A percentile compares a stretch with the other conserved stretches of the same genome.
Conservation (phyloP, 2,888 invertebrate species). For the Lydus trimaculatus region DNA sequence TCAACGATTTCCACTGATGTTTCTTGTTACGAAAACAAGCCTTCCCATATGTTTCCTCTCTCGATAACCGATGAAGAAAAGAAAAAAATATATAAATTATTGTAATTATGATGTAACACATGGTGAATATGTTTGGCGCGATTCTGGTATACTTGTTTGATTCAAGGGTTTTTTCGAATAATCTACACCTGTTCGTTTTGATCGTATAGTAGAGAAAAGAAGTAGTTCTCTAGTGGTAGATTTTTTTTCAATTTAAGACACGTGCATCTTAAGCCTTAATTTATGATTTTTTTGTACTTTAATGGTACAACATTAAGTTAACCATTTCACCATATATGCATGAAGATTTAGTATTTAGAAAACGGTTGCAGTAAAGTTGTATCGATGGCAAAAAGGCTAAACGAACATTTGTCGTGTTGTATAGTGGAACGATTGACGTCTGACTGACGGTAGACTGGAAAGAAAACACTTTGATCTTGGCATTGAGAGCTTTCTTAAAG, state of each 20-base stretch:
- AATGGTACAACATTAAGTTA: background rate
- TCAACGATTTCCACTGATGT: constrained; percentile 45
- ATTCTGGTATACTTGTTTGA: constrained; percentile 34
- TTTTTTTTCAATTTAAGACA: background rate
- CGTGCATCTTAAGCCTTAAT: background rate
- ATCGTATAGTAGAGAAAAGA: background rate
- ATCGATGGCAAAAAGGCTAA: background rate
- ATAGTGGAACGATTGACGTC: constrained; percentile 1
- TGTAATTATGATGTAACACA: constrained; percentile 59
- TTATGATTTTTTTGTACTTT: background rate
- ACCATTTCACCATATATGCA: background rate
- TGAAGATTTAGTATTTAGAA: background rate
- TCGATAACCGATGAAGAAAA: constrained; percentile 22
- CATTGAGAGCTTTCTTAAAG: constrained; percentile 5
- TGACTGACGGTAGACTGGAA: constrained; percentile 8
- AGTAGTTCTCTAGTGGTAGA: background rate
- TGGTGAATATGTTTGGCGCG: constrained; percentile 50
- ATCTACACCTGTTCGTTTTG: constrained; percentile 34
- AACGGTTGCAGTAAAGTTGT: background rate
- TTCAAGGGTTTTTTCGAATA: background rate
- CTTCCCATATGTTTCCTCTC: constrained; percentile 46
- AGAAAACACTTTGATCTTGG: constrained; percentile 3
- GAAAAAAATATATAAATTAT: constrained; percentile 51
- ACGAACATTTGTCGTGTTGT: background rate
- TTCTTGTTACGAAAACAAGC: constrained; percentile 35